phyloP scores from a whole-genome alignment of 2,888 invertebrate genomes.

The Andrena hattorfiana region DNA sequence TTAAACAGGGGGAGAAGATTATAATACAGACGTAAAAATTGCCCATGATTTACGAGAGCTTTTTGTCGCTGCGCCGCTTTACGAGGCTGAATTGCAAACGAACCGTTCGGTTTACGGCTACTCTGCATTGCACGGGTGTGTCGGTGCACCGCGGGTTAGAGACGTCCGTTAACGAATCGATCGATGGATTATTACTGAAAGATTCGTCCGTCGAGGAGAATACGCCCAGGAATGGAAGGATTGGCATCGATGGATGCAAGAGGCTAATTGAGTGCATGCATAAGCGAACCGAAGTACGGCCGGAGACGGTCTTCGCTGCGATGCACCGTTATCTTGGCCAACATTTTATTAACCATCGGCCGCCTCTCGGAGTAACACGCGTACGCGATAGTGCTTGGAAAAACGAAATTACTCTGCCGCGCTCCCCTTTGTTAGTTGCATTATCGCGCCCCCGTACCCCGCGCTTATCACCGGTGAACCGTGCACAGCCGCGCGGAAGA shows the following conservation, averaged over 20 bases:
- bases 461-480: conserved; percentile 13
- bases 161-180: not conserved
- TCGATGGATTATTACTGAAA: not conserved
- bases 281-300: not conserved
- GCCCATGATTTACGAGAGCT: conserved; percentile 27
- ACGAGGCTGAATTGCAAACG: not conserved
- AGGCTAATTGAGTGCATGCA: conserved; percentile 6
- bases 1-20: conserved; percentile 1
- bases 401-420: conserved; percentile 3
- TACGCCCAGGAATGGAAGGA: not conserved
- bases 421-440: conserved; percentile 12
- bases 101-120: conserved; percentile 1
- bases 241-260: not conserved
- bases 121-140: not conserved
- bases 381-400: not conserved
- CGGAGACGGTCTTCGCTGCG: conserved; percentile 6
- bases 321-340: not conserved
- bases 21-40: conserved; percentile 13
- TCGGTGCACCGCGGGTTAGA: not conserved
- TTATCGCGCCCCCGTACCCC: not conserved
- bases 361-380: not conserved
- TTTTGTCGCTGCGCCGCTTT: conserved; percentile 23
- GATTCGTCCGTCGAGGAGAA: not conserved
- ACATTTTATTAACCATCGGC: conserved; percentile 7
- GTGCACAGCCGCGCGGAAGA: not conserved